Evolutionary conservation across 2,888 invertebrate species (phyloP).

Genomic region (Heteromurus nitidus): DNA sequence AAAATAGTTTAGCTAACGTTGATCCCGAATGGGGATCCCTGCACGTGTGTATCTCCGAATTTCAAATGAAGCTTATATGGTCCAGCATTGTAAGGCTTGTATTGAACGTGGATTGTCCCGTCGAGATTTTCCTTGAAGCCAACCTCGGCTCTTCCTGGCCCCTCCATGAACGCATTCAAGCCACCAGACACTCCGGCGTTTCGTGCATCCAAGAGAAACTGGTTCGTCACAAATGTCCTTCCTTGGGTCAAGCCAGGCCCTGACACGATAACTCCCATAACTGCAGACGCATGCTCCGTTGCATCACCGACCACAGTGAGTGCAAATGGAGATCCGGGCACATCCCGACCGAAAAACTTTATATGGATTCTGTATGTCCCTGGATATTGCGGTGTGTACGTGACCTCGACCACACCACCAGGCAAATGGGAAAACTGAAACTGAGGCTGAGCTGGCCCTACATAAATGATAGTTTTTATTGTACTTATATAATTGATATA

Average conservation of each 20-base stretch:
- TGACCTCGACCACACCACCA: slow-evolving; percentile 70
- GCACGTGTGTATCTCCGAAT: slow-evolving; percentile 70
- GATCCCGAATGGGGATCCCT: slow-evolving; percentile 70
- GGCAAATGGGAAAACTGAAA: slow-evolving; percentile 69
- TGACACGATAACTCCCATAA: slow-evolving; percentile 68
- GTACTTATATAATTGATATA: too few relatives aligned
- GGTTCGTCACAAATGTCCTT: slow-evolving; percentile 68
- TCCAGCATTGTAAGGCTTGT: slow-evolving; percentile 72
- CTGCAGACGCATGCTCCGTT: slow-evolving; percentile 66
- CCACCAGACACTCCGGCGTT: slow-evolving; percentile 71
- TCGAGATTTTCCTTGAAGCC: slow-evolving; percentile 72
- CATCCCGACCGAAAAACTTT: slow-evolving; percentile 71
- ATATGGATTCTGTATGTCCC: slow-evolving; percentile 71
- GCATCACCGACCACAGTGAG: slow-evolving; percentile 70
- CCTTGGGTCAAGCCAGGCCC: slow-evolving; percentile 70
- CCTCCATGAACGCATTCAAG: slow-evolving; percentile 73
- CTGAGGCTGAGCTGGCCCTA: slow-evolving; percentile 71
- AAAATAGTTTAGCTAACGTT: slow-evolving; percentile 62
- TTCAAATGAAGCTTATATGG: slow-evolving; percentile 71
- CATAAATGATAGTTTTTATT: slow-evolving; percentile 15
- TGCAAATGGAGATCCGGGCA: slow-evolving; percentile 71
- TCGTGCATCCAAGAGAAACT: slow-evolving; percentile 72
- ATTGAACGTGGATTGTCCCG: slow-evolving; percentile 71
- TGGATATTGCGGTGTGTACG: slow-evolving; percentile 70
- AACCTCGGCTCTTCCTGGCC: slow-evolving; percentile 72